Evolutionary conservation across 2,797 vertebrate genomes (phyloP).

Genomic region (Chrosomus eos): DNA sequence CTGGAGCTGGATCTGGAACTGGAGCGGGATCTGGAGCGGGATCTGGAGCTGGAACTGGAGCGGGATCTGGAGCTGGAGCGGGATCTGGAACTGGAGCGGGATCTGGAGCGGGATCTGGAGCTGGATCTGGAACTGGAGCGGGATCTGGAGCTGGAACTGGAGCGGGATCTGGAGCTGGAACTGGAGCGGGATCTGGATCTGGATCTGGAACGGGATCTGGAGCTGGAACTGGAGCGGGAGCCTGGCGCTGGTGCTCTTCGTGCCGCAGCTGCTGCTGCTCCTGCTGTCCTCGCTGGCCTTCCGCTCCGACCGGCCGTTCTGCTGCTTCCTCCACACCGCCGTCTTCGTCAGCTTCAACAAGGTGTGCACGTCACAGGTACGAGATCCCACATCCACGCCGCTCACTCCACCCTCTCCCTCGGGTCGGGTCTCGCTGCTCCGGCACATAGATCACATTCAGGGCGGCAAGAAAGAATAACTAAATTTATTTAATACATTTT

Average conservation of each 20-base stretch:
- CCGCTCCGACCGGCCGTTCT: conserved; percentile 85
- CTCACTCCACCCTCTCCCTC: no score
- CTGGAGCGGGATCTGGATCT: no score
- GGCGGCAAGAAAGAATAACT: no score
- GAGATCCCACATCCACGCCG: no score
- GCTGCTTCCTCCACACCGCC: conserved; percentile 90
- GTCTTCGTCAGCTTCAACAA: conserved; percentile 97
- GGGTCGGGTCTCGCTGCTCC: no score
- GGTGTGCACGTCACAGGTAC: conserved; percentile 95
- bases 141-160: conserved; percentile 77
- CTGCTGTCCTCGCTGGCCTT: conserved; percentile 79
- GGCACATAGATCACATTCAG: no score
- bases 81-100: conserved; percentile 70
- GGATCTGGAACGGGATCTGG: conserved; percentile 69
- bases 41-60: fast-evolving
- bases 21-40: conserved; percentile 69
- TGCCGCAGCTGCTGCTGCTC: conserved; percentile 87
- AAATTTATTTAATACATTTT: no score
- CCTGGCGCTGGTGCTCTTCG: conserved; percentile 60
- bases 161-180: fast-evolving
- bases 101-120: no score
- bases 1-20: conserved; percentile 69
- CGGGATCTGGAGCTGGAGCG: no score
- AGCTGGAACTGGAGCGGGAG: conserved; percentile 55
- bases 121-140: conserved; percentile 73